Percentiles rank a stretch among this genome's conserved stretches.
Evolutionary conservation across 1,140 invertebrate species (phyloP).

Genomic region (Agraylea sexmaculata): DNA sequence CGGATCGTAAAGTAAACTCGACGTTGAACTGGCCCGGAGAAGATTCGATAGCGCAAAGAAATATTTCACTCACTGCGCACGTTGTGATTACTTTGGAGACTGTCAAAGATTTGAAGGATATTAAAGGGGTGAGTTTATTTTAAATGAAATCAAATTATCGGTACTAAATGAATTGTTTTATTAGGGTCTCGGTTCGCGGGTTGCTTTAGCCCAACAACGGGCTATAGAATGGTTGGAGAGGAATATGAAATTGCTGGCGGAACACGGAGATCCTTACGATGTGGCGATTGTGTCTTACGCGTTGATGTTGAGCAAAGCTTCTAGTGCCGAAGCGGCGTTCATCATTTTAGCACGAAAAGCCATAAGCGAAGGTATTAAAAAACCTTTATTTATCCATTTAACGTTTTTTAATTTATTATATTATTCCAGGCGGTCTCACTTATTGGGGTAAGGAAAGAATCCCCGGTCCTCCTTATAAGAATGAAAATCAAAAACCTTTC

Average conservation of each 20-base stretch:
- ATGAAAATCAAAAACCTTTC: conserved; percentile 86
- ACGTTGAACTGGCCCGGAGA: conserved; percentile 42
- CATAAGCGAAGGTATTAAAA: conserved; percentile 45
- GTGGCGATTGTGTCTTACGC: conserved; percentile 82
- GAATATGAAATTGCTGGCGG: conserved; percentile 62
- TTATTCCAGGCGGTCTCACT: conserved; percentile 51
- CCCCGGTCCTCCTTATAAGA: conserved; percentile 66
- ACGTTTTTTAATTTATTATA: conserved; percentile 3
- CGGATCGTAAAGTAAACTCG: conserved; percentile 75
- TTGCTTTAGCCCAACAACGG: conserved; percentile 53
- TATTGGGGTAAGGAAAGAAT: conserved; percentile 76
- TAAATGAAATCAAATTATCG: conserved; percentile 7
- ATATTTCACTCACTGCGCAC: conserved; percentile 81
- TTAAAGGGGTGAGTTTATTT: conserved; percentile 41
- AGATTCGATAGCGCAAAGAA: conserved; percentile 48
- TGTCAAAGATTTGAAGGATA: conserved; percentile 76
- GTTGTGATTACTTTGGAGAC: conserved; percentile 73
- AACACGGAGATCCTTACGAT: conserved; percentile 66
- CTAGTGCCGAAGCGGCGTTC: conserved; percentile 70
- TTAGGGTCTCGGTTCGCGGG: conserved; percentile 55
- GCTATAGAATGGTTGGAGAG: conserved; percentile 74
- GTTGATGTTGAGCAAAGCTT: conserved; percentile 63
- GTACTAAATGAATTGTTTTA: too few relatives aligned
- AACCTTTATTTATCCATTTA: neutral
- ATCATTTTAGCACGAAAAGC: conserved; percentile 54